These are phyloP conservation scores for Cremastinae sp. DNA, from an alignment of 2,888 invertebrate genomes.

Conservation along the genomic window DNA sequence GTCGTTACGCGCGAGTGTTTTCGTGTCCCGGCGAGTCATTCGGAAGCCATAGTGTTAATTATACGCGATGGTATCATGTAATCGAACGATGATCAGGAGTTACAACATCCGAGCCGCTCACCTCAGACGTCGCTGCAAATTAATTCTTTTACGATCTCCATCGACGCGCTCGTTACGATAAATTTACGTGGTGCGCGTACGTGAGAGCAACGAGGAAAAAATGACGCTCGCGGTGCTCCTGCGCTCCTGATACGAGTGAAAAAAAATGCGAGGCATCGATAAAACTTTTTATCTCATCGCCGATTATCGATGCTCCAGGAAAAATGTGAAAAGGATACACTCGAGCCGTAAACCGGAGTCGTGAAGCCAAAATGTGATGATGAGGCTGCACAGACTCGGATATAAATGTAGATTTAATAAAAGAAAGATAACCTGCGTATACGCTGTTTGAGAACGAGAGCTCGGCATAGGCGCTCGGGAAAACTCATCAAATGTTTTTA, in stretches of 20 bases:
- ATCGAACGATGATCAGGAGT: constrained; percentile 6
- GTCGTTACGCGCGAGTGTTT: not conserved
- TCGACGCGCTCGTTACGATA: not conserved
- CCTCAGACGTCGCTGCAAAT: not conserved
- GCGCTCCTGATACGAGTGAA: not conserved
- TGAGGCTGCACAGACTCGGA: not conserved
- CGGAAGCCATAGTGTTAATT: constrained; percentile 11
- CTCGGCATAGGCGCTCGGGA: not conserved
- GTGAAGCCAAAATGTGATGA: constrained; percentile 32
- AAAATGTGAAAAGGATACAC: not conserved
- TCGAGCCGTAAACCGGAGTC: not conserved
- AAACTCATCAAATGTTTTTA: constrained; percentile 36
- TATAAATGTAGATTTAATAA: constrained; percentile 2
- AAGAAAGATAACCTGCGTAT: not conserved
- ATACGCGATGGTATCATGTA: constrained; percentile 16
- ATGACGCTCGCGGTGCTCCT: too few species aligned
- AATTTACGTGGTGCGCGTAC: too few species aligned
- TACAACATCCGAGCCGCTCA: not conserved
- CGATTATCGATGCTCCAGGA: constrained; percentile 17
- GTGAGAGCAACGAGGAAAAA: too few species aligned
- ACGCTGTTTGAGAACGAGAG: not conserved
- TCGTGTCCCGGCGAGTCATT: not conserved
- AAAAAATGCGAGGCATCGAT: constrained; percentile 15
- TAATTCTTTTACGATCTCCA: constrained; percentile 12
- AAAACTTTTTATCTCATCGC: not conserved